A percentile compares a stretch with the other conserved stretches of the same genome.
phyloP scores from a whole-genome alignment of 92 coral and sea anemone genomes.

The Porites rus region DNA sequence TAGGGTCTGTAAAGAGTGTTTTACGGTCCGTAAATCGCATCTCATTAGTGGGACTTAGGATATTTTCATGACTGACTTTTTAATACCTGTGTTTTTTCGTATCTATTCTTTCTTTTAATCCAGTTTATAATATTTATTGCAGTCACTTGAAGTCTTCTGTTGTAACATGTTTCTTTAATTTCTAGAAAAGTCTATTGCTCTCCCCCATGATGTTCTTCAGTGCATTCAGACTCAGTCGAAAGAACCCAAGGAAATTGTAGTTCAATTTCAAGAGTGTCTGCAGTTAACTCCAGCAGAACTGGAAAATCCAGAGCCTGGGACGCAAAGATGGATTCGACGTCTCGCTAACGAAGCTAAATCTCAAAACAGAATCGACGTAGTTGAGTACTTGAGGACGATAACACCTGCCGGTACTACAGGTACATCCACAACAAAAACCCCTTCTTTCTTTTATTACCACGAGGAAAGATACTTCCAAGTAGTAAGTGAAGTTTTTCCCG shows the following conservation, averaged over 20 bases:
- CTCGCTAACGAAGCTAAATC: slow-evolving; percentile 5
- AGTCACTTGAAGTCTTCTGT: too few species aligned
- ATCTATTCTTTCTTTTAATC: too few species aligned
- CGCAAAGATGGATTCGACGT: neutral
- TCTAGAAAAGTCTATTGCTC: neutral
- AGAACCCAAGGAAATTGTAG: neutral
- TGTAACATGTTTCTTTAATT: neutral
- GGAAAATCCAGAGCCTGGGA: neutral
- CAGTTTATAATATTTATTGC: too few species aligned
- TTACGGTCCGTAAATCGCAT: too few species aligned
- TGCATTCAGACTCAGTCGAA: neutral
- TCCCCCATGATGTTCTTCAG: neutral
- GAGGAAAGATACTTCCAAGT: neutral
- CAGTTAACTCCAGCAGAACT: neutral
- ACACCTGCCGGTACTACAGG: slow-evolving; percentile 11
- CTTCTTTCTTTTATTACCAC: neutral
- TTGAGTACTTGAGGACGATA: neutral
- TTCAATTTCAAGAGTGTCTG: neutral
- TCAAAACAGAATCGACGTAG: neutral
- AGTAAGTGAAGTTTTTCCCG: neutral
- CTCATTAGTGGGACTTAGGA: too few species aligned
- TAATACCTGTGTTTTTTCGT: too few species aligned
- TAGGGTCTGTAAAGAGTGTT: too few species aligned
- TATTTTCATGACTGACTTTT: too few species aligned
- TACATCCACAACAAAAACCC: neutral